These are phyloP conservation scores for Diadema setosum DNA, from an alignment of 35 echinoderm and acorn worm species.

Conservation along the genomic window DNA sequence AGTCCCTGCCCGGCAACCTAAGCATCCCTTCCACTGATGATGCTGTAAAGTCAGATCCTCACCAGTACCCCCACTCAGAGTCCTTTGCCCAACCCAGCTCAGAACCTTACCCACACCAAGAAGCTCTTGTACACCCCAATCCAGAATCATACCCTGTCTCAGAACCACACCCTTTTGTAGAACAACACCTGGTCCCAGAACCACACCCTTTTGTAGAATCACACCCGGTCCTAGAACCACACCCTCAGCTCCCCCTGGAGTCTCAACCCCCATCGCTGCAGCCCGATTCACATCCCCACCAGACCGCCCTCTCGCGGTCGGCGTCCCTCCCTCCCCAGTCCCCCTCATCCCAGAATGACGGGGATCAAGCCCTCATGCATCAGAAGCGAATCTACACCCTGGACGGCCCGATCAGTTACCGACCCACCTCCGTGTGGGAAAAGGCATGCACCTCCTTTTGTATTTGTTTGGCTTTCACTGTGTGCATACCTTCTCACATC, in stretches of 20 bases:
- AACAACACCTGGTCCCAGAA: too few species aligned
- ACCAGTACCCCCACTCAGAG: not conserved
- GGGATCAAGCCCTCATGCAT: not conserved
- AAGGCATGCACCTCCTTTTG: constrained; percentile 27
- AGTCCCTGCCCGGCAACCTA: not conserved
- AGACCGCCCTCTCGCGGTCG: not conserved
- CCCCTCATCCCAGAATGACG: not conserved
- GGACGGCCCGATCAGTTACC: not conserved
- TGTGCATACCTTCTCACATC: too few species aligned
- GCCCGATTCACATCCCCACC: not conserved
- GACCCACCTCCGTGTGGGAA: not conserved
- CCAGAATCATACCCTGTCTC: too few species aligned
- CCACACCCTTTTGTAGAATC: too few species aligned
- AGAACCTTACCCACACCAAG: too few species aligned
- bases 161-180: too few species aligned
- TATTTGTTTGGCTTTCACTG: too few species aligned
- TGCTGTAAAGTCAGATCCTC: not conserved
- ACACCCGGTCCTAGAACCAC: too few species aligned
- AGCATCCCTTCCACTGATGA: not conserved
- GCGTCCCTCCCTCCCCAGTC: not conserved
- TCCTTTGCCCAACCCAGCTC: not conserved
- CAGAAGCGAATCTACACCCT: not conserved
- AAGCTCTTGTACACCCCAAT: too few species aligned
- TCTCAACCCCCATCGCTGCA: not conserved
- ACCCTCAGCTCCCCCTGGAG: too few species aligned